Evolutionary conservation across 2,113 vertebrate genomes (phyloP), one percentile per base, ranked within the genome.

Genomic region (Hydrolagus affinis): DNA sequence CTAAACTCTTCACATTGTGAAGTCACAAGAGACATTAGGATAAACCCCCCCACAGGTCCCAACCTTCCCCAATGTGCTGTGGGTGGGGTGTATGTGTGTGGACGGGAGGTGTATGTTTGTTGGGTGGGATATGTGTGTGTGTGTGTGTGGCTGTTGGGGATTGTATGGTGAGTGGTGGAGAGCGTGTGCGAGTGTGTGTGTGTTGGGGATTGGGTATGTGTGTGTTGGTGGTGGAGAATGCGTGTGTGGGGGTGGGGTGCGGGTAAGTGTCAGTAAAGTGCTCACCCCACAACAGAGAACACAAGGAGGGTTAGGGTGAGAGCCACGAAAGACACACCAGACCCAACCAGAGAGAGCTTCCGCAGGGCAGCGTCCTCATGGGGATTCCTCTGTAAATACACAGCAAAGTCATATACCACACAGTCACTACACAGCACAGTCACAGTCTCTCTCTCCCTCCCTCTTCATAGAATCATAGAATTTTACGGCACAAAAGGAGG

Each of bases 291-390:
- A 0, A 88, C 94, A 86, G 95, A 88, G 90, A 98, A 96, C 86
- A 98, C 93, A 91, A 96, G 88, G 89, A 97, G 95, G 87, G 95
- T 97, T 90, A 94, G 92, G 44, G 91, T 89, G 86, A 98, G 91
- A 87, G 95, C 93, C 80, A 96, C 97, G 89, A 97, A 93, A 86
- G 96, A 97, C 89, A 97, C 92, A 44, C 96, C 95, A 88, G 95
- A 98, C 87, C 96, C 96, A 19, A 96, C 93, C 14, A 96, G 95
- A 9, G 95, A 96, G 87, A 98, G 88, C 15, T 94, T 94, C 91
- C 94, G 94, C 86, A 98, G 90, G 4, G 91, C 91, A 30, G 90
- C 89, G 88, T 96, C 94, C 77, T 96, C 94, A 86, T 91, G 91
- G 1, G 88, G 68, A 85, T 88, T 95, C 88, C 89, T 92, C 97